Percentiles rank a stretch among this genome's conserved stretches.
Conservation (phyloP, 37 sponge, comb jelly and placozoan species). For the Mnemiopsis leidyi region DNA sequence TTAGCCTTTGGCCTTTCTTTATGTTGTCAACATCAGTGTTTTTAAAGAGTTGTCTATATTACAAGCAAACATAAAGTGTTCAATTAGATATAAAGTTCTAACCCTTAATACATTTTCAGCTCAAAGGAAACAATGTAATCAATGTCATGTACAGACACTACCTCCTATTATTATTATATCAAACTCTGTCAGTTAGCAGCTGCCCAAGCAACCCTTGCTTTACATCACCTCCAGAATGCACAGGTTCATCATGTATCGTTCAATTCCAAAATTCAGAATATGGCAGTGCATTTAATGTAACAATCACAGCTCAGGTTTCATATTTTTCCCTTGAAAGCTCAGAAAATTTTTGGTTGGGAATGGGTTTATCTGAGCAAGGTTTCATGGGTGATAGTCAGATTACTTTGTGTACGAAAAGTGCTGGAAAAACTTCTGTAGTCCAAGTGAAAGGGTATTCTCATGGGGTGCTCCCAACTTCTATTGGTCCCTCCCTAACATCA, state of each 20-base stretch:
- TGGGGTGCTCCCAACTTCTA: neutral
- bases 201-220: neutral
- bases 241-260: neutral
- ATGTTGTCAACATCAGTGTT: too few species aligned
- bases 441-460: constrained; percentile 53
- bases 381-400: constrained; percentile 26
- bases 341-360: constrained; percentile 37
- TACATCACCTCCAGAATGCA: neutral
- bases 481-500: constrained; percentile 58
- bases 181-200: neutral
- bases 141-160: neutral
- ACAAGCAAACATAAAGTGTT: too few species aligned
- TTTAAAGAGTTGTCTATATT: too few species aligned
- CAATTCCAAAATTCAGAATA: constrained; percentile 9
- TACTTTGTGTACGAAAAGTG: constrained; percentile 11
- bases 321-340: constrained; percentile 5
- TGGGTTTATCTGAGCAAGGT: constrained; percentile 7
- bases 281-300: constrained; percentile 44
- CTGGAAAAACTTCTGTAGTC: neutral
- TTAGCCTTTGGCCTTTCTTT: too few species aligned
- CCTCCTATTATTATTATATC: neutral
- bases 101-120: too few species aligned
- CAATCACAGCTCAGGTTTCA: neutral
- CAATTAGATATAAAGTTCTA: too few species aligned
- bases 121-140: neutral